A percentile compares a stretch with the other conserved stretches of the same genome.
Evolutionary conservation across 2,797 vertebrate species (phyloP).

Genomic region (Otolemur crassicaudatus): DNA sequence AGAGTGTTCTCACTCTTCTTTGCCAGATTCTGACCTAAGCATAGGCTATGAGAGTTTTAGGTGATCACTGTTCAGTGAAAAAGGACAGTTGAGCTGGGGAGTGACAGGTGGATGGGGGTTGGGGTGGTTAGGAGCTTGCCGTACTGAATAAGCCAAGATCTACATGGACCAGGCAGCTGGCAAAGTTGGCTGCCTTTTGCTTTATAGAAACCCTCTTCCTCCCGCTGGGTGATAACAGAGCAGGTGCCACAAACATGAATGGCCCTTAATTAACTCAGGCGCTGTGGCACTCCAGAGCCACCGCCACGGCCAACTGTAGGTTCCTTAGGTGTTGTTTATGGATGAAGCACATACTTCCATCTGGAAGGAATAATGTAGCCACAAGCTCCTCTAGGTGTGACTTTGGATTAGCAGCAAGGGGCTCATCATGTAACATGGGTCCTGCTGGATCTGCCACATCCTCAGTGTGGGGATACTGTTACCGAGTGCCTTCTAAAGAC

Average conservation of each 20-base stretch:
- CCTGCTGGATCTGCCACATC: no score
- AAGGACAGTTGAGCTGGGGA: no score
- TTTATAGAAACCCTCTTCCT: not conserved
- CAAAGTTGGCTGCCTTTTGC: not conserved
- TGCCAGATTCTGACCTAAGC: not conserved
- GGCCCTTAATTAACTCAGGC: not conserved
- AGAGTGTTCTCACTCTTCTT: not conserved
- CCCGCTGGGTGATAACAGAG: not conserved
- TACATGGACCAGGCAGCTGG: not conserved
- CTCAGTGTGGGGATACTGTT: not conserved
- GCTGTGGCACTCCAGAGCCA: not conserved
- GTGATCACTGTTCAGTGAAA: not conserved
- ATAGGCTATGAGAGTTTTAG: not conserved
- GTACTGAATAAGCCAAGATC: not conserved
- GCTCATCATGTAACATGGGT: fast-evolving
- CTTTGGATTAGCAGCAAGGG: no score
- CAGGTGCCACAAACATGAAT: not conserved
- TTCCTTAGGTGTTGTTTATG: not conserved
- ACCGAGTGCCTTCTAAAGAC: not conserved
- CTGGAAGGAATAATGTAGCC: not conserved
- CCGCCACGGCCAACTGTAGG: fast-evolving
- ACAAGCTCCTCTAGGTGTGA: fast-evolving
- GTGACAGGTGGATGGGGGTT: fast-evolving
- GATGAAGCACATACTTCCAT: not conserved
- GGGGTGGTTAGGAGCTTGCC: not conserved